These are phyloP conservation scores for Drosophila saltans DNA, from an alignment of 1,140 invertebrate species.

Conservation along the genomic window DNA sequence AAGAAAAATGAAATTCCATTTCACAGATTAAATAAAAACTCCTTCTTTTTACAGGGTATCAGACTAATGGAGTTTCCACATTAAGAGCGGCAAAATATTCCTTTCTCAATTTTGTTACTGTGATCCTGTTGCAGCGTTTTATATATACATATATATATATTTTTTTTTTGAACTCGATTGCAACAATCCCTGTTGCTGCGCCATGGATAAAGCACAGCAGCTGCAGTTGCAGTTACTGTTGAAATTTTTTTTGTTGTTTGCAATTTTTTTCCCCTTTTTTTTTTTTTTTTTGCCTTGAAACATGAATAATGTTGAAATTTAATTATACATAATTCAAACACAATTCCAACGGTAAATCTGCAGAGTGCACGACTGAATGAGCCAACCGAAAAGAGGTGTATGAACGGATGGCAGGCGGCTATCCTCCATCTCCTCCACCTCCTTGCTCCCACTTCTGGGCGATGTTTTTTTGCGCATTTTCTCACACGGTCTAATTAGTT, in stretches of 20 bases:
- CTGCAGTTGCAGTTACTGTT: not conserved
- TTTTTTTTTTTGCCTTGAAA: slow-evolving; percentile 47
- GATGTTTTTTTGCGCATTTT: slow-evolving; percentile 50
- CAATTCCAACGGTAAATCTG: slow-evolving; percentile 69
- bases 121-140: too few relatives aligned
- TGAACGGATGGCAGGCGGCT: slow-evolving; percentile 22
- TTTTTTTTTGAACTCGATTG: too few relatives aligned
- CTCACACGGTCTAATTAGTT: slow-evolving; percentile 78
- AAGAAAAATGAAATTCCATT: too few relatives aligned
- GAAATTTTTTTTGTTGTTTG: not conserved
- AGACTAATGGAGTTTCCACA: too few relatives aligned
- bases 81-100: too few relatives aligned
- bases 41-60: too few relatives aligned
- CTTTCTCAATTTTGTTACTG: too few relatives aligned
- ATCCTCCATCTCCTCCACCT: not conserved
- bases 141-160: too few relatives aligned
- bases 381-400: slow-evolving; percentile 40
- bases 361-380: slow-evolving; percentile 56
- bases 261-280: slow-evolving; percentile 1
- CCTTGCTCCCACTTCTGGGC: not conserved
- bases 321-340: slow-evolving; percentile 78
- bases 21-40: too few relatives aligned
- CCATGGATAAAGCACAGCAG: too few relatives aligned
- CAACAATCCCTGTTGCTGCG: too few relatives aligned
- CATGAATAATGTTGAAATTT: slow-evolving; percentile 76